phyloP scores from a whole-genome alignment of 1,140 invertebrate species.

The Bombus cullumanus region DNA sequence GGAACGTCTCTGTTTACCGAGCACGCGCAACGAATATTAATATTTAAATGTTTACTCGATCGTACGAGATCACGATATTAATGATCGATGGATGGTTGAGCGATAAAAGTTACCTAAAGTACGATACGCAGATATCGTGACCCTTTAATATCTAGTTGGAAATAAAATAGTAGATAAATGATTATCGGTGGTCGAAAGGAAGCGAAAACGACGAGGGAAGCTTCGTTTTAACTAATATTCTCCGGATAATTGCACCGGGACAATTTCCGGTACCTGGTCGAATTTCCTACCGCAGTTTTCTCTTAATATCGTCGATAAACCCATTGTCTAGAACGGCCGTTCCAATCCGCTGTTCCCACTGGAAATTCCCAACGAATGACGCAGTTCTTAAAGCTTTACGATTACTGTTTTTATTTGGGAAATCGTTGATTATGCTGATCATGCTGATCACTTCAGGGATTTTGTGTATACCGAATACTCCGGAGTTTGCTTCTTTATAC shows the following conservation, averaged over 20 bases:
- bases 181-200: background rate
- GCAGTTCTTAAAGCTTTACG: background rate
- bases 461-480: background rate
- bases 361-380: background rate
- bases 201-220: background rate
- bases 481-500: background rate
- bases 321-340: background rate
- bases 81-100: background rate
- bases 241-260: background rate
- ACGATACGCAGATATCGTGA: background rate
- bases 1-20: background rate
- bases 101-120: background rate
- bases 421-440: background rate
- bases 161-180: background rate
- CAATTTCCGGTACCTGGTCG: background rate
- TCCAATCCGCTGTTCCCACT: background rate
- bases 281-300: background rate
- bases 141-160: background rate
- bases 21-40: constrained; percentile 19
- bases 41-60: background rate
- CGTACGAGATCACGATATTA: background rate
- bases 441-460: background rate
- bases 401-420: background rate
- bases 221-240: constrained; percentile 11
- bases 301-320: background rate